A percentile compares a stretch with the other conserved stretches of the same genome.
Conservation (phyloP, 2,888 invertebrate genomes). For the Hirtodrosophila histrioides region DNA sequence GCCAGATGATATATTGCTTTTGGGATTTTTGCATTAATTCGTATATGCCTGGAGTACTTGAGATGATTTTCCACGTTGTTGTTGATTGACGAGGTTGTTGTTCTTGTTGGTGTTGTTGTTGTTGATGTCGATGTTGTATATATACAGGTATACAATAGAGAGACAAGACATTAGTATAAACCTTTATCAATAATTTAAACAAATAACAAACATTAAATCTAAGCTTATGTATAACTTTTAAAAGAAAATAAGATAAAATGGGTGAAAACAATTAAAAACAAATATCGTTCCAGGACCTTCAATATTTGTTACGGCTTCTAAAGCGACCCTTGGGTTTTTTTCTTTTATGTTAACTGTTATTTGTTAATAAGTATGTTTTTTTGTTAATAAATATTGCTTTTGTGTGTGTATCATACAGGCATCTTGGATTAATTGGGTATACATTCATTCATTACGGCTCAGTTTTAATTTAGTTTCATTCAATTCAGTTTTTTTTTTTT, state of each 20-base stretch:
- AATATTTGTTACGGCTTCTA: constrained; percentile 10
- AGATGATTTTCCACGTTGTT: constrained; percentile 15
- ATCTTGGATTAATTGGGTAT: constrained; percentile 21
- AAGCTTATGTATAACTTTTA: constrained; percentile 58
- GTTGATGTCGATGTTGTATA: constrained; percentile 61
- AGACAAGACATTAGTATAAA: constrained; percentile 77
- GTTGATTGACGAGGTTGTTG: not conserved
- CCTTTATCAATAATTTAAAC: constrained; percentile 74
- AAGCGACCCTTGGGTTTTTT: constrained; percentile 10
- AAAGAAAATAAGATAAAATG: constrained; percentile 33
- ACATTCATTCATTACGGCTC: constrained; percentile 22
- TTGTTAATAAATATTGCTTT: constrained; percentile 24
- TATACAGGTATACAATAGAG: constrained; percentile 79
- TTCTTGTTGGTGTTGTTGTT: constrained; percentile 17
- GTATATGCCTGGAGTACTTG: constrained; percentile 12
- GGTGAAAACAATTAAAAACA: constrained; percentile 22
- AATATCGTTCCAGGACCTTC: constrained; percentile 6
- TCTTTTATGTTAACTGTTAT: constrained; percentile 25
- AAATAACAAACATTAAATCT: constrained; percentile 69
- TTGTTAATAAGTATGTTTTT: constrained; percentile 36
- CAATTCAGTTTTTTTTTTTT: too few relatives aligned
- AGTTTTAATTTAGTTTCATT: constrained; percentile 25
- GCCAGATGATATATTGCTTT: constrained; percentile 2
- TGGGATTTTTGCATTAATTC: constrained; percentile 14
- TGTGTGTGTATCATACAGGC: constrained; percentile 40